phyloP scores from a whole-genome alignment of 2,888 invertebrate species.

The Andricus curvator region DNA sequence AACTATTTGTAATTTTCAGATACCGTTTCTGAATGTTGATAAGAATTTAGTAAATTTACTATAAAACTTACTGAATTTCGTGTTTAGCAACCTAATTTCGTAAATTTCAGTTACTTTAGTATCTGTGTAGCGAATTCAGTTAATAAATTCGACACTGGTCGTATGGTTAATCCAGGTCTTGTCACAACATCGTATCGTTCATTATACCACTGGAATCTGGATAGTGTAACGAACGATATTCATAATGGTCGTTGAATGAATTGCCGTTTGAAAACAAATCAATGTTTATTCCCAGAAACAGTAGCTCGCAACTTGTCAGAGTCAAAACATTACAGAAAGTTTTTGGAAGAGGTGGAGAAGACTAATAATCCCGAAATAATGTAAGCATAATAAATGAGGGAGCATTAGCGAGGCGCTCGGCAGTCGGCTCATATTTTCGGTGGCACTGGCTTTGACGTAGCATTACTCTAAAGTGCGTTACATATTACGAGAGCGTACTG shows the following conservation, averaged over 20 bases:
- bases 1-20: too few relatives aligned
- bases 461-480: constrained; percentile 77
- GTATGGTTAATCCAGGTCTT: constrained; percentile 14
- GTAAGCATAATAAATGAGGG: constrained; percentile 76
- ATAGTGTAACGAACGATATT: constrained; percentile 1
- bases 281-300: constrained; percentile 53
- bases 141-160: constrained; percentile 19
- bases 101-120: too few relatives aligned
- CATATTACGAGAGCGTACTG: constrained; percentile 69
- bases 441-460: constrained; percentile 77
- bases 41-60: too few relatives aligned
- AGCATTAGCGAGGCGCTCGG: constrained; percentile 75
- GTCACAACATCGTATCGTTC: constrained; percentile 17
- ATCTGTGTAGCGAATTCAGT: not conserved
- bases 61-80: too few relatives aligned
- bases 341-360: constrained; percentile 67
- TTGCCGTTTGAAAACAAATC: constrained; percentile 42
- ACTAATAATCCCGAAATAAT: constrained; percentile 77
- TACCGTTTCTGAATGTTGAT: too few relatives aligned
- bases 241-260: constrained; percentile 6
- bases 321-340: constrained; percentile 69
- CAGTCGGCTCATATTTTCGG: constrained; percentile 77
- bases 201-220: not conserved
- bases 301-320: constrained; percentile 57
- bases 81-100: too few relatives aligned